Base-by-base conservation (phyloP, 1,140 invertebrate species). In the Pemphigus obesinymphae region DNA sequence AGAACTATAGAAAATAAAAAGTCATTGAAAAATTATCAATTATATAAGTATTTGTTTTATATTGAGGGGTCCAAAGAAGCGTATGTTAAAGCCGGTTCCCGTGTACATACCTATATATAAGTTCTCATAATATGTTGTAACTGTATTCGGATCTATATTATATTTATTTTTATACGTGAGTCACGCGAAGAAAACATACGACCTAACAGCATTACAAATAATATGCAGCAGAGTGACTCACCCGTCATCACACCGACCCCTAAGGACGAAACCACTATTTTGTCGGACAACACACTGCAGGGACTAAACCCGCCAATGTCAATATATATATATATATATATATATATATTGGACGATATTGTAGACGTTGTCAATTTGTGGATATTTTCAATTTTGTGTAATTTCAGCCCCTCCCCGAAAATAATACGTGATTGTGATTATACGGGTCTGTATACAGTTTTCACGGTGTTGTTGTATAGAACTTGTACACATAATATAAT, bases 141-240 rank as follows among this genome's bases (percentile, higher is more conserved):
- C n/a, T 61, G 15, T 20, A 15, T 31, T 31, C 29, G 29, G 6
- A 26, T 58, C 53, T 23, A 26, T 26, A 58, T 55, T 6, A 15
- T 61, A 61, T 7, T 6, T 29, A 20, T 61, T 26, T 58, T 26
- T 58, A 58, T 23, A 26, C 53, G 13, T 72, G 68, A 72, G 68
- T 72, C 68, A 72, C 68, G 15, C 68, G 7, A 48, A 72, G 68
- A 72, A 72, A 72, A 72, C 68, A 43, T 72, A 72, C 68, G 63
- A 66, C 0, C 34, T 29, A 72, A 72, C 26, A 29, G 37, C 10
- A 3, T 72, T 45, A 72, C 40, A 10, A 29, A n/a, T n/a, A n/a
- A n/a, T n/a, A n/a, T n/a, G n/a, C n/a, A n/a, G n/a, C n/a, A n/a
- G n/a, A n/a, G n/a, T 72, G 68, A 72, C 68, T 72, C 68, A 72